phyloP scores from a whole-genome alignment of 2,888 invertebrate species.

The Dendrolimus houi region DNA sequence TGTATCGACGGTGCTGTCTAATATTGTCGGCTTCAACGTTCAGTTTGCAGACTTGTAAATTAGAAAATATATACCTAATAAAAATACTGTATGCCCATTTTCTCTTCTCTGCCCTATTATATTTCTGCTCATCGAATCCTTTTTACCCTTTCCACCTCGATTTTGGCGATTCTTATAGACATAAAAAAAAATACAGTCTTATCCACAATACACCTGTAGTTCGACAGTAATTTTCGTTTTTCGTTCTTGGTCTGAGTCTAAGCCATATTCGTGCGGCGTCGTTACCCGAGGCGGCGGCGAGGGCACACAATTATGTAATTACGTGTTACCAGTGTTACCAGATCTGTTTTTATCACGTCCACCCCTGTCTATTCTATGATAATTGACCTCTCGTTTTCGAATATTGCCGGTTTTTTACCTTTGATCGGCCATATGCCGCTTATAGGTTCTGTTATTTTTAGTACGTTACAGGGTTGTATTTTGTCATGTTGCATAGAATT shows the following conservation, averaged over 20 bases:
- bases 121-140: no score
- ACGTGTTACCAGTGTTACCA: conserved; percentile 74
- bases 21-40: no score
- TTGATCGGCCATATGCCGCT: background rate
- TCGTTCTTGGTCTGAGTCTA: conserved; percentile 55
- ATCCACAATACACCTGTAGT: conserved; percentile 23
- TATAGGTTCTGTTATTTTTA: background rate
- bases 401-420: background rate
- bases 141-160: no score
- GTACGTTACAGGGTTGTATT: no score
- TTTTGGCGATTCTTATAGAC: no score
- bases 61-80: no score
- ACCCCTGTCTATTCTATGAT: conserved; percentile 72
- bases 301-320: conserved; percentile 74
- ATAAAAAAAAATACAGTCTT: conserved; percentile 3
- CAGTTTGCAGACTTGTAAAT: no score
- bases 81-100: no score
- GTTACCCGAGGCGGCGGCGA: conserved; percentile 55
- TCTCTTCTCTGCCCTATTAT: no score
- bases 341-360: conserved; percentile 76
- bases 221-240: conserved; percentile 47
- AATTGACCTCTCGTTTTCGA: conserved; percentile 69
- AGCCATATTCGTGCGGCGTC: conserved; percentile 70
- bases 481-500: no score
- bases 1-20: no score